phyloP scores from a whole-genome alignment of 2,113 vertebrate genomes.

The Spilogale gracilis region DNA sequence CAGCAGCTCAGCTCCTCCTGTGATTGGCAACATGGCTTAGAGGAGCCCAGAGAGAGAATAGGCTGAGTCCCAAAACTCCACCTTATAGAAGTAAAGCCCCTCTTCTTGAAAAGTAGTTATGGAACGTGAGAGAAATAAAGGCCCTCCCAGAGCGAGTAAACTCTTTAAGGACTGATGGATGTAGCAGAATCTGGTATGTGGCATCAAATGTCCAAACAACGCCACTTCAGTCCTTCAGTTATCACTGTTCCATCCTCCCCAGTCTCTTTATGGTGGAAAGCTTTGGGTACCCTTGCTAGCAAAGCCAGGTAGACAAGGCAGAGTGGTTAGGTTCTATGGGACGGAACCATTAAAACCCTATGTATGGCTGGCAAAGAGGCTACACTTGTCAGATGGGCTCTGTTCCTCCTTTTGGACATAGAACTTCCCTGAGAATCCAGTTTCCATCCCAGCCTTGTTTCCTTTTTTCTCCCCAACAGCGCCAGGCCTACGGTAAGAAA shows the following conservation, averaged over 20 bases:
- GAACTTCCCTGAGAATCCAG: background rate
- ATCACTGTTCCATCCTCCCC: background rate
- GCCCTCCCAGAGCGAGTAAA: background rate
- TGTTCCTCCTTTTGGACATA: background rate
- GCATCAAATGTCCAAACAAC: background rate
- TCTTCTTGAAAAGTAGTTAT: background rate
- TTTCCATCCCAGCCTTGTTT: background rate
- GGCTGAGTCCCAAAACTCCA: background rate
- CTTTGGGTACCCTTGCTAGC: background rate
- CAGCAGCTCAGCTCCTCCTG: background rate
- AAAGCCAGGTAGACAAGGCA: slow-evolving; percentile 2
- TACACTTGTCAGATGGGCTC: background rate
- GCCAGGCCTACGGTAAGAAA: background rate
- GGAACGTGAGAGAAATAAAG: background rate
- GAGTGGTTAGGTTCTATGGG: background rate
- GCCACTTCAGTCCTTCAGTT: background rate
- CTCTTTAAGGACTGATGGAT: background rate
- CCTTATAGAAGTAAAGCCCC: background rate
- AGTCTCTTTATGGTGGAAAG: background rate
- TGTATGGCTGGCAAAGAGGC: background rate
- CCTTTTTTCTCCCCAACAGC: background rate
- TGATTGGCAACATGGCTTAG: background rate
- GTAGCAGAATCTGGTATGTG: background rate
- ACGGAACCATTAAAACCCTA: background rate
- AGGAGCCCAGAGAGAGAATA: background rate